These are phyloP conservation scores for Gavia stellata DNA, from an alignment of 2,113 vertebrate species.

Conservation along the genomic window DNA sequence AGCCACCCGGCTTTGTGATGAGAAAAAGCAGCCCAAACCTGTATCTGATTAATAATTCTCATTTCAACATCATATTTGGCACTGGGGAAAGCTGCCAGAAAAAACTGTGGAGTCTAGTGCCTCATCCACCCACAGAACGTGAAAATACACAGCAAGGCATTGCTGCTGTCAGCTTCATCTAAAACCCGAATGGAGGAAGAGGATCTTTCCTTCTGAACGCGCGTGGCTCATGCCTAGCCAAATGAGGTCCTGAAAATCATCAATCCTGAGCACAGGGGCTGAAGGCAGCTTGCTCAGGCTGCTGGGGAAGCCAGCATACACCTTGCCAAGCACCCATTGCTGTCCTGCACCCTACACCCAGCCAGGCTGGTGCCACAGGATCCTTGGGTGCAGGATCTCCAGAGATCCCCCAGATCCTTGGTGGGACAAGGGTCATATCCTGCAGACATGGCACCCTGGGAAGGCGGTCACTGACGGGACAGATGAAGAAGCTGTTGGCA, in stretches of 20 bases:
- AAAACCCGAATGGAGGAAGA: background rate
- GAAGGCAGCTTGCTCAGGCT: background rate
- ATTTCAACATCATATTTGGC: background rate
- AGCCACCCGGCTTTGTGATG: background rate
- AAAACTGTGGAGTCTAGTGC: background rate
- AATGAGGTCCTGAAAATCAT: background rate
- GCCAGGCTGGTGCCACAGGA: background rate
- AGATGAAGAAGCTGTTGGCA: background rate
- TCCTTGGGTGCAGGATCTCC: background rate
- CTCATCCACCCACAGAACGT: background rate
- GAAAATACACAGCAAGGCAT: background rate
- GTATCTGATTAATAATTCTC: background rate
- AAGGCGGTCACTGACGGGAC: background rate
- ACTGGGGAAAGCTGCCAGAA: background rate
- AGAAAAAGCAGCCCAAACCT: background rate
- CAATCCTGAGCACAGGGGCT: background rate
- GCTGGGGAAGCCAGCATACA: background rate
- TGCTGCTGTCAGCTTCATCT: background rate
- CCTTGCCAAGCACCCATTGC: background rate
- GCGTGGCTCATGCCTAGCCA: rapidly evolving
- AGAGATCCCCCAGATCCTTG: background rate
- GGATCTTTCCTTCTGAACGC: background rate
- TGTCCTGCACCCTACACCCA: background rate
- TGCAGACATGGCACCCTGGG: background rate
- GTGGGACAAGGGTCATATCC: background rate